Base-by-base conservation (phyloP, 2,113 vertebrate genomes). In the Ibidorhyncha struthersii region DNA sequence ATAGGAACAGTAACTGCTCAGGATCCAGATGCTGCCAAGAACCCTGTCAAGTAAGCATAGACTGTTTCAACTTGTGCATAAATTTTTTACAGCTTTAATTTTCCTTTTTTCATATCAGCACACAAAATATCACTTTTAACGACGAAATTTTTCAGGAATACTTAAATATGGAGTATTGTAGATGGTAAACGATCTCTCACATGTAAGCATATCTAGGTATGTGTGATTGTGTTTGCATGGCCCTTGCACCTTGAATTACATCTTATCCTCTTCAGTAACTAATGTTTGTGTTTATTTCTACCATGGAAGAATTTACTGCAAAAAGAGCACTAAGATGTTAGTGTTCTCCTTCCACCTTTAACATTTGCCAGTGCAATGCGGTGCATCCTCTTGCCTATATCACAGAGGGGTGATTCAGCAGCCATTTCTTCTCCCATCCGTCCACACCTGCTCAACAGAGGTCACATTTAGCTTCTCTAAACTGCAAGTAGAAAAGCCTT, bases 11-110 rank as follows among this genome's bases (percentile, higher is more conserved):
- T 99, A 94, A 98, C 98, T 91, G 99, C 99, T 30, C 97, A 98
- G 19, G 99, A 99, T 83, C 99, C 99, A 4, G 99, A 99, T 45
- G 97, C 98, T 87, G 98, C 98, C 85, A 98, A 95, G 94, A 99
- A 99, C 47, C 98, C 98, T 8, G 97, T 99, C 98, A 99, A 99
- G 99, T 99, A 98, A 99, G 99, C 67, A 72, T 26, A 84, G 58
- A 78, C 58, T 43, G 50, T 71, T 95, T 95, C 55, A 62, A 19
- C 56, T 86, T 55, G 47, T 59, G 40, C 2, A 6, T 81, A 36
- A 40, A 14, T 49, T 56, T 86, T 61, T 92, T 67, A 18, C 18
- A 45, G 34, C 11, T 56, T 56, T 65, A 26, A 66, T 70, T 77
- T 76, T 86, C 26, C 12, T 65, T 91, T 69, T 88, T 41, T 74